These are phyloP conservation scores for Callimorpha dominula DNA, from an alignment of 2,888 invertebrate species.

Conservation along the genomic window DNA sequence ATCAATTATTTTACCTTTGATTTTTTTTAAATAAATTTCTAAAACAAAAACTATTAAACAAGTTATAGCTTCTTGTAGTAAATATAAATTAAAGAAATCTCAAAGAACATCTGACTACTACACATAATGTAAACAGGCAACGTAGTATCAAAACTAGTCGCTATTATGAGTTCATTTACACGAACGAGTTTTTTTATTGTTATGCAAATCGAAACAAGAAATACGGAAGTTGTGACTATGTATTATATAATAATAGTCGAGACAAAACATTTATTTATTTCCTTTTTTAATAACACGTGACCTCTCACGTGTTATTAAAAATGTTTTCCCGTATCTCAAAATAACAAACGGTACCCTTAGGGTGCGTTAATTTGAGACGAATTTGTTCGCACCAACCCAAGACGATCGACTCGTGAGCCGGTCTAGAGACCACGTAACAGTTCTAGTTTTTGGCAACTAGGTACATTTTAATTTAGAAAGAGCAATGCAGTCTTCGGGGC, in stretches of 20 bases:
- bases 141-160: constrained; percentile 41
- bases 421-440: no score
- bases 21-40: neutral
- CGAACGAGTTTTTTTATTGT: constrained; percentile 24
- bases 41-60: neutral
- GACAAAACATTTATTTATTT: neutral
- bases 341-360: neutral
- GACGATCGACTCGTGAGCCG: no score
- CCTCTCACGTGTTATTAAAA: no score
- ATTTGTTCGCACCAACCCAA: no score
- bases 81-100: neutral
- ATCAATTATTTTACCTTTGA: no score
- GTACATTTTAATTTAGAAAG: no score
- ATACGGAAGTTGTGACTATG: constrained; percentile 22
- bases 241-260: neutral
- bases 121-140: constrained; percentile 23
- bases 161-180: constrained; percentile 47
- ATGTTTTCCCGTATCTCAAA: neutral
- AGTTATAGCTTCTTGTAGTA: neutral
- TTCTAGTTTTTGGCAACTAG: no score
- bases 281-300: neutral
- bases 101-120: constrained; percentile 29
- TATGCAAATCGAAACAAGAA: constrained; percentile 15
- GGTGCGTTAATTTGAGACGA: no score
- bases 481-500: no score